Percentiles rank a stretch among this genome's conserved stretches.
phyloP scores from a whole-genome alignment of 2,113 vertebrate species.

The Pterocles gutturalis region DNA sequence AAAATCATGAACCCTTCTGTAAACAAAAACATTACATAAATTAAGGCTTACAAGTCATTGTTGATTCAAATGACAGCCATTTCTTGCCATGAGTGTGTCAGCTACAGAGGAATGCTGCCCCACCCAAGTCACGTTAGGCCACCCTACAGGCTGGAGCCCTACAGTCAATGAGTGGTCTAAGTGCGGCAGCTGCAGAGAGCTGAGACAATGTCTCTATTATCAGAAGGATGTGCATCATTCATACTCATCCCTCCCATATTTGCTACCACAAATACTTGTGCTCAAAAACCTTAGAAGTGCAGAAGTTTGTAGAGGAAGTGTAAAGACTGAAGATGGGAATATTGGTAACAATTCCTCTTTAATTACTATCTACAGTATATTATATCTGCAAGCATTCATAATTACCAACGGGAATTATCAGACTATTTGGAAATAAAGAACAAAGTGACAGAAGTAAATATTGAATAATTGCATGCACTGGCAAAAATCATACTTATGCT shows the following conservation, averaged over 20 bases:
- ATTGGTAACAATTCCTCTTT: background rate
- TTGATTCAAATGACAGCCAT: slow-evolving; percentile 1
- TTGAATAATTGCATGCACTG: background rate
- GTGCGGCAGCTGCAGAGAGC: background rate
- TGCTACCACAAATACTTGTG: background rate
- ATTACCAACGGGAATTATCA: background rate
- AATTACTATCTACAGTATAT: background rate
- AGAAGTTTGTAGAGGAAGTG: background rate
- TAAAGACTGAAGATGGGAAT: background rate
- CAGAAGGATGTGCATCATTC: background rate
- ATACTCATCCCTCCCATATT: background rate
- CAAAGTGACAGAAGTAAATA: background rate
- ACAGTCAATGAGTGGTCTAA: background rate
- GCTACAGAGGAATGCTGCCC: slow-evolving; percentile 15
- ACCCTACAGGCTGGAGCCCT: background rate
- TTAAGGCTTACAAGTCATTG: background rate
- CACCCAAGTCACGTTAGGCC: background rate
- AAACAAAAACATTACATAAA: slow-evolving; percentile 26
- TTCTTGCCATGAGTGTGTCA: background rate
- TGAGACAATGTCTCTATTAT: background rate
- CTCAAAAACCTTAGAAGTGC: background rate
- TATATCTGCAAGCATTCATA: background rate
- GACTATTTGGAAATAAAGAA: background rate
- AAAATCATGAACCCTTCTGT: background rate
- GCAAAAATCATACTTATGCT: background rate